Evolutionary conservation across 2,888 invertebrate species (phyloP).

Genomic region (Tuberolachnus salignus): DNA sequence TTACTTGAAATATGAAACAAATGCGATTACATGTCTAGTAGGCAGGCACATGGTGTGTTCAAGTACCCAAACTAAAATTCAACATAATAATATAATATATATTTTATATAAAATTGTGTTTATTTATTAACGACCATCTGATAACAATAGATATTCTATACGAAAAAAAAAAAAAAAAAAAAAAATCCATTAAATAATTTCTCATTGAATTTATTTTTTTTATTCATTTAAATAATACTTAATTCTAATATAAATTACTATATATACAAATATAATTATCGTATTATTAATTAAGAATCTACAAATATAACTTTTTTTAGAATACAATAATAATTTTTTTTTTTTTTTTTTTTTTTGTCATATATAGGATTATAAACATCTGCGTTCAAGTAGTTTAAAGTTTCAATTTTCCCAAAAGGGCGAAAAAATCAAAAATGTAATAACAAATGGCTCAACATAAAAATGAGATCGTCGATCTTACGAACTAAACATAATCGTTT

Average conservation of each 20-base stretch:
- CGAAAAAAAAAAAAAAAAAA: background rate
- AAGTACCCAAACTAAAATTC: no score
- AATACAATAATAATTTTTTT: slow-evolving; percentile 54
- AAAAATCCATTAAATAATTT: background rate
- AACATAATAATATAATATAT: no score
- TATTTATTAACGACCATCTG: no score
- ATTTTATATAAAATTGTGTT: no score
- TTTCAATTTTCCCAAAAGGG: slow-evolving; percentile 39
- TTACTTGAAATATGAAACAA: no score
- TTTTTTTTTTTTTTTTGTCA: no score
- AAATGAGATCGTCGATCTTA: slow-evolving; percentile 55
- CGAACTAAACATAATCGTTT: slow-evolving; percentile 51
- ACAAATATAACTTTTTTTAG: slow-evolving; percentile 56
- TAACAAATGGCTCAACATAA: slow-evolving; percentile 55
- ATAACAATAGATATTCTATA: no score
- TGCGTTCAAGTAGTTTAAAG: slow-evolving; percentile 52
- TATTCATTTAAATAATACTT: slow-evolving; percentile 55
- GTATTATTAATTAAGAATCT: slow-evolving; percentile 49
- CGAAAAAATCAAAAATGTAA: slow-evolving; percentile 55
- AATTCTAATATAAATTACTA: slow-evolving; percentile 56
- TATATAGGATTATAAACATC: slow-evolving; percentile 49
- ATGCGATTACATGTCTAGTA: no score
- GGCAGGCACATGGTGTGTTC: no score
- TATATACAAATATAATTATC: slow-evolving; percentile 55
- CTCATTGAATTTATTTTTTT: slow-evolving; percentile 4